Percentiles rank a stretch among this genome's conserved stretches.
Evolutionary conservation across 2,113 vertebrate species (phyloP).

Genomic region (Ardeotis arabs): DNA sequence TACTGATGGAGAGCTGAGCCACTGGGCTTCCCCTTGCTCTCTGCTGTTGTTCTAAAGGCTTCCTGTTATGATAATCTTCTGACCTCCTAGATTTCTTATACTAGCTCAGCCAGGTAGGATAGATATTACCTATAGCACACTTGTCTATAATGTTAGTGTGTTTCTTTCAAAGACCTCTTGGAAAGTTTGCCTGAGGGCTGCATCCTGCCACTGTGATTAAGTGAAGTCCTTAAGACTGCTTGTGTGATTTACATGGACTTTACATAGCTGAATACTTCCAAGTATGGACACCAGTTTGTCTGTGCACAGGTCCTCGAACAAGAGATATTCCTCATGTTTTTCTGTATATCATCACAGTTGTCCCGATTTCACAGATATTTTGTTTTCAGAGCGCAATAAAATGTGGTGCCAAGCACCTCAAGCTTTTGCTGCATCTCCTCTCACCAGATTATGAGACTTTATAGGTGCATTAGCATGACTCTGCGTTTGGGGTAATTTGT

Average conservation of each 20-base stretch:
- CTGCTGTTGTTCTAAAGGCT: neutral
- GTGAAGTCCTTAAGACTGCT: neutral
- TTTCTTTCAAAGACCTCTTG: neutral
- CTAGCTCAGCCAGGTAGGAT: neutral
- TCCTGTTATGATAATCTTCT: conserved; percentile 6
- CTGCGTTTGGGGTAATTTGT: neutral
- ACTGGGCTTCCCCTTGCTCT: neutral
- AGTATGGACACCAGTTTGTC: neutral
- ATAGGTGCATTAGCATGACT: neutral
- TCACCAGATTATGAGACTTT: neutral
- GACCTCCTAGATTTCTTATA: conserved; percentile 9
- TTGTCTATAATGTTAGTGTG: neutral
- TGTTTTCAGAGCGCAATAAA: neutral
- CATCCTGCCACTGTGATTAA: neutral
- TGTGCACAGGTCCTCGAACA: neutral
- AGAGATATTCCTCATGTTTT: neutral
- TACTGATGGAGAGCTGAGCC: conserved; percentile 6
- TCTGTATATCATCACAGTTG: neutral
- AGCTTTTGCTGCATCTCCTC: neutral
- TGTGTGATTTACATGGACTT: neutral
- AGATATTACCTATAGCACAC: neutral
- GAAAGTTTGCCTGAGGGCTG: neutral
- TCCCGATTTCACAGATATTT: neutral
- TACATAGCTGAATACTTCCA: neutral
- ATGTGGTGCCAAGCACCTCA: accelerated